phyloP scores from a whole-genome alignment of 2,113 vertebrate genomes.

The Urocitellus parryii region DNA sequence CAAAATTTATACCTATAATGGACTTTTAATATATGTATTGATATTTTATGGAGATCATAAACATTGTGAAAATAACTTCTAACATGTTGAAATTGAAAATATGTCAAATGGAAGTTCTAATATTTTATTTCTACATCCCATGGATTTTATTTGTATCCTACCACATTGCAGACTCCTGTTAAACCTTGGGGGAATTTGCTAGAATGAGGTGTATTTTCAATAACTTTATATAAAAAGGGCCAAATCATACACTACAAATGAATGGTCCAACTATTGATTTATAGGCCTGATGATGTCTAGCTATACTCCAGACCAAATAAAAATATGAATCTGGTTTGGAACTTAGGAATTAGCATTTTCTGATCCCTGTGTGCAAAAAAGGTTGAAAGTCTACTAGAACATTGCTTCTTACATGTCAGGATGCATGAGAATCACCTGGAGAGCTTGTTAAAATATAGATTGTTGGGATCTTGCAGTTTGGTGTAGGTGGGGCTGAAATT shows the following conservation, averaged over 20 bases:
- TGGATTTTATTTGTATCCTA: neutral
- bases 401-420: neutral
- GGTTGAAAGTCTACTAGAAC: neutral
- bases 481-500: neutral
- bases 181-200: neutral
- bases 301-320: neutral
- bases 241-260: neutral
- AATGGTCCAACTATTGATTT: neutral
- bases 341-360: neutral
- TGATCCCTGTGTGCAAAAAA: neutral
- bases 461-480: neutral
- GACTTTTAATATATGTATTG: neutral
- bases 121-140: neutral
- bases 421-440: neutral
- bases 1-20: neutral
- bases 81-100: neutral
- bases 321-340: neutral
- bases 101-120: neutral
- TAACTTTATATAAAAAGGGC: conserved; percentile 10
- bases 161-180: neutral
- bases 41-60: neutral
- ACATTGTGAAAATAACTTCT: neutral
- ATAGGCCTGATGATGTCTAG: neutral
- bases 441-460: neutral
- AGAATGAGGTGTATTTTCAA: neutral